Evolutionary conservation across 64 coral and sea anemone genomes (phyloP).

Genomic region (Dendronephthya gigantea): DNA sequence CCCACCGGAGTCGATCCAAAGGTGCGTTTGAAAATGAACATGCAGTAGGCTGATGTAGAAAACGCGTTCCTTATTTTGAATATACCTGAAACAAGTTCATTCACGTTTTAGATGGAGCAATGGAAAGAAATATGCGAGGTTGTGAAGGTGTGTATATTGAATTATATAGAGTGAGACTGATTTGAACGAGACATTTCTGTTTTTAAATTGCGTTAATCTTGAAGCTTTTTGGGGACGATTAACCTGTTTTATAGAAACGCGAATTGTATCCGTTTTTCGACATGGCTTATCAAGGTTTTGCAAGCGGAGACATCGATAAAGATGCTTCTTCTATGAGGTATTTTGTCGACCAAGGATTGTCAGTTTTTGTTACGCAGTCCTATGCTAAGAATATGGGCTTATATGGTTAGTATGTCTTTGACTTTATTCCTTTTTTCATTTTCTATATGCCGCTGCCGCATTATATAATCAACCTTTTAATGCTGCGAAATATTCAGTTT

Average conservation of each 20-base stretch:
- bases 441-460: too few relatives aligned
- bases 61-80: too few relatives aligned
- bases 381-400: constrained; percentile 79
- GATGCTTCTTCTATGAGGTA: constrained; percentile 79
- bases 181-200: not conserved
- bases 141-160: constrained; percentile 50
- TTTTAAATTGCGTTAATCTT: not conserved
- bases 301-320: constrained; percentile 72
- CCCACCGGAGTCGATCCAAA: constrained; percentile 96
- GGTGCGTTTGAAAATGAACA: too few relatives aligned
- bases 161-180: not conserved
- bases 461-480: too few relatives aligned
- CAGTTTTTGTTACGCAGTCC: constrained; percentile 69
- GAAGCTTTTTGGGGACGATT: not conserved
- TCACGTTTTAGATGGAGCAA: constrained; percentile 52
- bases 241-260: not conserved
- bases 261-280: constrained; percentile 59
- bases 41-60: too few relatives aligned
- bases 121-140: constrained; percentile 85
- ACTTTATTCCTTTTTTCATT: not conserved
- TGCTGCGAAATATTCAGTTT: too few relatives aligned
- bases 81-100: not conserved
- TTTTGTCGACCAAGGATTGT: constrained; percentile 76
- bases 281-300: constrained; percentile 99
- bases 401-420: not conserved